phyloP scores from a whole-genome alignment of 2,797 vertebrate species.

The Parauchenoglanis ngamensis region DNA sequence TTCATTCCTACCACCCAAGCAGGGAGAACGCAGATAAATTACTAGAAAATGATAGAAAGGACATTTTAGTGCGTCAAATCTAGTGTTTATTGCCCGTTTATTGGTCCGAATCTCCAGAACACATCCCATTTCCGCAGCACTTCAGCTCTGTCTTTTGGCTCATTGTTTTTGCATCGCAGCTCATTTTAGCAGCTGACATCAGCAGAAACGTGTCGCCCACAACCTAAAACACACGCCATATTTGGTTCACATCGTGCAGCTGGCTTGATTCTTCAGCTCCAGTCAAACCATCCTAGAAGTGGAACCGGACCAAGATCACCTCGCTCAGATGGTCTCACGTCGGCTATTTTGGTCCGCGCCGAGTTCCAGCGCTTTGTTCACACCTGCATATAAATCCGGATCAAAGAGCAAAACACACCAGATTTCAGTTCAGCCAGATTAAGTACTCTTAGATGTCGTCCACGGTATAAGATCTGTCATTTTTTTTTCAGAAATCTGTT shows the following conservation, averaged over 20 bases:
- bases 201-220: neutral
- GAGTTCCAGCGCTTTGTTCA: neutral
- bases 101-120: neutral
- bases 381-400: neutral
- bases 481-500: neutral
- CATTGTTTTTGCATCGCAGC: neutral
- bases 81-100: neutral
- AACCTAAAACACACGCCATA: neutral
- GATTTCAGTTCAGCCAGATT: neutral
- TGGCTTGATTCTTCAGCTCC: neutral
- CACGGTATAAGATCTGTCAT: neutral
- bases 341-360: neutral
- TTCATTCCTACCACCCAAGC: neutral
- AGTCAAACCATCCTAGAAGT: neutral
- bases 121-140: neutral
- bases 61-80: neutral
- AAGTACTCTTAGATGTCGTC: neutral
- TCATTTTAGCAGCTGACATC: neutral
- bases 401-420: neutral
- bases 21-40: neutral
- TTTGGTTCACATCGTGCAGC: neutral
- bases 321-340: neutral
- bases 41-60: neutral
- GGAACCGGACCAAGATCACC: neutral
- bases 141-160: neutral